Percentiles rank a stretch among this genome's conserved stretches.
These are phyloP conservation scores for Aspiorhynchus laticeps DNA, from an alignment of 2,113 vertebrate genomes.

Conservation along the genomic window DNA sequence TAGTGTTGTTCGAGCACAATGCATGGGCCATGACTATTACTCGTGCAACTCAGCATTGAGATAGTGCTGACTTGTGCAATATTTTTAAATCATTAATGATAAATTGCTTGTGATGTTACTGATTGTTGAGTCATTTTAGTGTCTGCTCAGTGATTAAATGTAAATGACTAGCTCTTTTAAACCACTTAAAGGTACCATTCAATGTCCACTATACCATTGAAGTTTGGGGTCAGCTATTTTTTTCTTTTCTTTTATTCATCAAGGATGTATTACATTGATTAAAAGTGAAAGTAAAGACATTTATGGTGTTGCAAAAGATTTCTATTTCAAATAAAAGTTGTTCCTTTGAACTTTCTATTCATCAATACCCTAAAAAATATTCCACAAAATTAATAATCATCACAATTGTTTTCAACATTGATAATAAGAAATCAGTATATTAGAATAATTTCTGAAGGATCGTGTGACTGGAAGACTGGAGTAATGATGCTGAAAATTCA, in stretches of 20 bases:
- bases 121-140: neutral
- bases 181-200: neutral
- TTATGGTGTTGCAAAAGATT: neutral
- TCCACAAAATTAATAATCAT: neutral
- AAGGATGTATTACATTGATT: neutral
- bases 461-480: neutral
- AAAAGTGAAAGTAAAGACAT: neutral
- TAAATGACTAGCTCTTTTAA: slow-evolving; percentile 1
- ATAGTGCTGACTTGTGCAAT: neutral
- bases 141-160: neutral
- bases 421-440: neutral
- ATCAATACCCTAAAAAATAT: neutral
- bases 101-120: neutral
- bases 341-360: neutral
- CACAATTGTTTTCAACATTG: neutral
- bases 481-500: neutral
- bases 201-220: neutral
- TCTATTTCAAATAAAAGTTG: neutral
- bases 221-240: neutral
- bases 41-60: neutral
- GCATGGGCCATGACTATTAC: neutral
- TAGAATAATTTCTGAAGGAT: neutral
- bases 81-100: neutral
- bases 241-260: neutral
- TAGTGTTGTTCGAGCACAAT: neutral